These are phyloP conservation scores for Eleutherodactylus coqui DNA, from an alignment of 2,797 vertebrate species.

Conservation along the genomic window DNA sequence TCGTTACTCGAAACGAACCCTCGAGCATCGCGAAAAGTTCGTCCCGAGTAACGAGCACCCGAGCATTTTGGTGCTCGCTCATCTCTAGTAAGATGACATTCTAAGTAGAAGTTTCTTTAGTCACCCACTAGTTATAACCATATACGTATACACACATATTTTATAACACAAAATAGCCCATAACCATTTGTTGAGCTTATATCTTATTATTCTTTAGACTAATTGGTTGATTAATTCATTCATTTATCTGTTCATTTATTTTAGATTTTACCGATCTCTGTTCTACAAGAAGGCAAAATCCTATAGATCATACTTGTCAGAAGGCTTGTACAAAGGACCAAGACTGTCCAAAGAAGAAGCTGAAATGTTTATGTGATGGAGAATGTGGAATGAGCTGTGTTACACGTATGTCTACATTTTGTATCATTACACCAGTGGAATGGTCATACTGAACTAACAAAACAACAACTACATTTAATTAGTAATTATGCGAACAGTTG, in stretches of 20 bases:
- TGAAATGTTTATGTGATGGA: conserved; percentile 82
- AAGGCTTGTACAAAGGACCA: conserved; percentile 76
- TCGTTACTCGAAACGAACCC: too few species aligned
- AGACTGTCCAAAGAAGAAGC: conserved; percentile 78
- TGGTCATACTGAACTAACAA: neutral
- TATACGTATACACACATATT: too few species aligned
- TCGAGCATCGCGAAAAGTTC: too few species aligned
- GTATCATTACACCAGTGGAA: neutral
- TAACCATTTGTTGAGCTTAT: too few species aligned
- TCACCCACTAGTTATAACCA: too few species aligned
- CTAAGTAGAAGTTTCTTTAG: too few species aligned
- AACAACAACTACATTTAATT: neutral
- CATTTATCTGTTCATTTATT: neutral
- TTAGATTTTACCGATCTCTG: conserved; percentile 41
- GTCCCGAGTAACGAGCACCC: too few species aligned
- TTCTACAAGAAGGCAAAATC: conserved; percentile 42
- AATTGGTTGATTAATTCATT: neutral
- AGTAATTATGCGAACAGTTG: too few species aligned
- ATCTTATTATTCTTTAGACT: neutral
- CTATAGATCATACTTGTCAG: conserved; percentile 69
- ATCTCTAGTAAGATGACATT: too few species aligned
- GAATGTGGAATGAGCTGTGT: conserved; percentile 86
- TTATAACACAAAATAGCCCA: too few species aligned
- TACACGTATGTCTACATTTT: conserved; percentile 60
- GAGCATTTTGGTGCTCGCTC: too few species aligned